Evolutionary conservation across 2,113 vertebrate genomes (phyloP).

Genomic region (Megalops atlanticus): DNA sequence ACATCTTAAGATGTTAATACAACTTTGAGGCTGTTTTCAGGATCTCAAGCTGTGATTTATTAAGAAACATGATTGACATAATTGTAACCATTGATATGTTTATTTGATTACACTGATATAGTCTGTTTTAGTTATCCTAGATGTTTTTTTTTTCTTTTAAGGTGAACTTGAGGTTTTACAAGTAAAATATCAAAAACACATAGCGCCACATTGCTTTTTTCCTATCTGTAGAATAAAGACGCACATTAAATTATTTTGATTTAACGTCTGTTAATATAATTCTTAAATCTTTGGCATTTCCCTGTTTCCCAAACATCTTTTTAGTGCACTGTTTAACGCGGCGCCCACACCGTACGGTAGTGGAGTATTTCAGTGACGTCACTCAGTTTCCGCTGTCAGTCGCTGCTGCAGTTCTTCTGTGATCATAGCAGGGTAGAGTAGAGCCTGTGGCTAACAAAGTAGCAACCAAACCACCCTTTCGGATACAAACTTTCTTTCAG

Average conservation of each 20-base stretch:
- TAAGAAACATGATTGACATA: no score
- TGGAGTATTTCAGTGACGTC: conserved; percentile 54
- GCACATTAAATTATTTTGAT: conserved; percentile 18
- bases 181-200: not conserved
- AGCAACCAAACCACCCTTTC: not conserved
- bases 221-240: no score
- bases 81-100: no score
- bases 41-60: no score
- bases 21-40: no score
- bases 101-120: no score
- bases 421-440: conserved; percentile 56
- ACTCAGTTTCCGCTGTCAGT: conserved; percentile 55
- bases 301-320: not conserved
- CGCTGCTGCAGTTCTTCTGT: conserved; percentile 39
- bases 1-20: no score
- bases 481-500: conserved; percentile 36
- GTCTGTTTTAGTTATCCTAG: not conserved
- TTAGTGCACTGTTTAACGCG: not conserved
- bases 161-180: not conserved
- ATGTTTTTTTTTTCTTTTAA: not conserved
- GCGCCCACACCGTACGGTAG: conserved; percentile 11
- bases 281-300: not conserved
- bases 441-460: conserved; percentile 44
- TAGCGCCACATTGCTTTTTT: no score
- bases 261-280: not conserved